A percentile compares a stretch with the other conserved stretches of the same genome.
These are phyloP conservation scores for Acropora yongei DNA, from an alignment of 64 coral and sea anemone species.

Conservation along the genomic window DNA sequence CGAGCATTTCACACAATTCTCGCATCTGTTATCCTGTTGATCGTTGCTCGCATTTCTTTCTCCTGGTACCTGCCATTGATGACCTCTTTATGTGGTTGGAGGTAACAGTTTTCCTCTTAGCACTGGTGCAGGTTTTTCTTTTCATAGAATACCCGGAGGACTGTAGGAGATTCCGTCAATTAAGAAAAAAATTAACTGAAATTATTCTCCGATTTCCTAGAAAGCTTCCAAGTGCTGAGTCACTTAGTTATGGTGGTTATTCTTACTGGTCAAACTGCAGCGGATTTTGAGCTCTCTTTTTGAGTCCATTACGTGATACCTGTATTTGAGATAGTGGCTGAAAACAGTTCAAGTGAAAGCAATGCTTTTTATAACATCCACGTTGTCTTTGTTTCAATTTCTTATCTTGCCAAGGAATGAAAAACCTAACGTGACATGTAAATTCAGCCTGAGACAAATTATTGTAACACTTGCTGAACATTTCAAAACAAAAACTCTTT, in stretches of 20 bases:
- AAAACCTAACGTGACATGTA: neutral
- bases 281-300: too few species aligned
- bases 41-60: slow-evolving; percentile 21
- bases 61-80: slow-evolving; percentile 17
- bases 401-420: neutral
- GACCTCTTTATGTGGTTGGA: neutral
- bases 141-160: slow-evolving; percentile 1
- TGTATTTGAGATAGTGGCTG: too few species aligned
- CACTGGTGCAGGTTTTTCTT: slow-evolving; percentile 9
- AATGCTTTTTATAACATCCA: neutral
- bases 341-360: too few species aligned
- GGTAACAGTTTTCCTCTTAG: slow-evolving; percentile 23
- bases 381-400: neutral
- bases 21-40: slow-evolving; percentile 22
- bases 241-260: too few species aligned
- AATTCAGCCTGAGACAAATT: neutral
- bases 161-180: neutral
- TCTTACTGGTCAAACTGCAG: too few species aligned
- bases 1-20: slow-evolving; percentile 3
- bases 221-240: neutral
- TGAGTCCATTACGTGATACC: too few species aligned
- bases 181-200: neutral
- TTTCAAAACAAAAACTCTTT: too few species aligned
- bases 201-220: neutral
- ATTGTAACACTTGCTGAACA: neutral